phyloP scores from a whole-genome alignment of 1,140 invertebrate genomes.

The Probaryconus sp. region DNA sequence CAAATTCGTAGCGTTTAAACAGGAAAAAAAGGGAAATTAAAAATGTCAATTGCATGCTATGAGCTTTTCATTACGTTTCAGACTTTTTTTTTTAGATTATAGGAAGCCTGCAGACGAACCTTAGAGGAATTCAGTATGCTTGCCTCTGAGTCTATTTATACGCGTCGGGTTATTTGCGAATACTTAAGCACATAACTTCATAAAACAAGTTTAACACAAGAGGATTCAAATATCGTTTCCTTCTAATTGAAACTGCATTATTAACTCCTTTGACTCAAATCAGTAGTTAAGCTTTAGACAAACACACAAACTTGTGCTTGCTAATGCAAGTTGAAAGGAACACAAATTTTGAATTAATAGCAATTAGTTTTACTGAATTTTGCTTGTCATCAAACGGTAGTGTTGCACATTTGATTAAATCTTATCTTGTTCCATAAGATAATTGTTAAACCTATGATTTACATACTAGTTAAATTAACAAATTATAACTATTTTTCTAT shows the following conservation, averaged over 20 bases:
- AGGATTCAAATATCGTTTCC: slow-evolving; percentile 19
- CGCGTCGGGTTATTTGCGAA: slow-evolving; percentile 32
- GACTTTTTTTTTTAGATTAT: too few relatives aligned
- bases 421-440: too few relatives aligned
- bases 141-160: slow-evolving; percentile 42
- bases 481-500: too few relatives aligned
- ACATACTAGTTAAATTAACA: too few relatives aligned
- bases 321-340: neutral
- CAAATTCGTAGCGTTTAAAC: too few relatives aligned
- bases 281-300: slow-evolving; percentile 1
- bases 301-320: slow-evolving; percentile 2
- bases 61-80: too few relatives aligned
- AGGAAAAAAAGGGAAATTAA: too few relatives aligned
- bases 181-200: slow-evolving; percentile 30
- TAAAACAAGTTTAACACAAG: slow-evolving; percentile 34
- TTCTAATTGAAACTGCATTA: slow-evolving; percentile 29
- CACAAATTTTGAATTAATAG: slow-evolving; percentile 11
- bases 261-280: slow-evolving; percentile 20
- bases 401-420: too few relatives aligned
- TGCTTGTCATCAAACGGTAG: too few relatives aligned
- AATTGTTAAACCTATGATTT: too few relatives aligned
- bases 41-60: slow-evolving; percentile 20
- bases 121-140: slow-evolving; percentile 35
- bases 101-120: slow-evolving; percentile 34
- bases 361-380: too few relatives aligned